These are phyloP conservation scores for Pterocles gutturalis DNA, from an alignment of 2,113 vertebrate genomes.

Conservation along the genomic window DNA sequence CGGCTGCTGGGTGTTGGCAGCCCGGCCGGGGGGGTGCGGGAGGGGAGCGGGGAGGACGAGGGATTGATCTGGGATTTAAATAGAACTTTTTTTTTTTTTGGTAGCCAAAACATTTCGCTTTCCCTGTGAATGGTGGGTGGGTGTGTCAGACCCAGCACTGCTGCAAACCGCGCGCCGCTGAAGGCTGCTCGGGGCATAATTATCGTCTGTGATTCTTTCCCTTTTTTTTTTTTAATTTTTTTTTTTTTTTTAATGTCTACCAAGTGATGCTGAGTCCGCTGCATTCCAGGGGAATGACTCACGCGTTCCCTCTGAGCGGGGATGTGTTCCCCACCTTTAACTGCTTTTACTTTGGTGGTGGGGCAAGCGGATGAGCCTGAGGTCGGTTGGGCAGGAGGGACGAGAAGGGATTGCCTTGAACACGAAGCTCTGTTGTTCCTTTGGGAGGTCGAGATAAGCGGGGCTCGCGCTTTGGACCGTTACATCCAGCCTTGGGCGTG, in stretches of 20 bases:
- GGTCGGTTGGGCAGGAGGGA: not conserved
- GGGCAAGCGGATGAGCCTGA: not conserved
- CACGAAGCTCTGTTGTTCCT: not conserved
- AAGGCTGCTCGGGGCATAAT: not conserved
- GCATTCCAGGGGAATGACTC: conserved; percentile 33
- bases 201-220: not conserved
- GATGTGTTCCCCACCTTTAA: not conserved
- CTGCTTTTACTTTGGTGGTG: not conserved
- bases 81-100: not conserved
- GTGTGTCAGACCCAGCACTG: not conserved
- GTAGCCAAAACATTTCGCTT: not conserved
- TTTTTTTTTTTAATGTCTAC: not conserved
- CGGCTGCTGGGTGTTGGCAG: no score
- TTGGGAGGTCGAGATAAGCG: accelerated
- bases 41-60: not conserved
- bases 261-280: not conserved
- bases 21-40: not conserved
- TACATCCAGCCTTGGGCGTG: not conserved
- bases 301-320: not conserved
- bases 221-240: not conserved
- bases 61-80: not conserved
- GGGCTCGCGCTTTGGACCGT: accelerated
- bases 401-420: not conserved
- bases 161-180: not conserved
- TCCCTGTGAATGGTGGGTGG: not conserved